Base-by-base conservation (phyloP, 2,888 invertebrate species). In the Chaetoderma sp. region DNA sequence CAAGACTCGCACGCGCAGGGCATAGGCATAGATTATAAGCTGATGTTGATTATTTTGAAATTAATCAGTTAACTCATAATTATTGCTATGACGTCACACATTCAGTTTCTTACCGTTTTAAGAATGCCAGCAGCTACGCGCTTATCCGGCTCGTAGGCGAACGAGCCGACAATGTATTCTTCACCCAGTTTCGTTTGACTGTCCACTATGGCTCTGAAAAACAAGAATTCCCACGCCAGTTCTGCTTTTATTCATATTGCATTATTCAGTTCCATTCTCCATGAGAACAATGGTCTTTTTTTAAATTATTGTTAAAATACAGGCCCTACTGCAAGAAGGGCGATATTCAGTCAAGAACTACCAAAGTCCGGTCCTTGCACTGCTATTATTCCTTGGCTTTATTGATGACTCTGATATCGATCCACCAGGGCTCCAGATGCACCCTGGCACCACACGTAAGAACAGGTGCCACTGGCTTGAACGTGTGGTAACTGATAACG, bases 61-160 rank as follows among this genome's bases (percentile, higher is more conserved):
- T n/a, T n/a, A n/a, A n/a, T n/a, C n/a, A n/a, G n/a, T n/a, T n/a
- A n/a, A n/a, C n/a, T n/a, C n/a, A n/a, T n/a, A n/a, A n/a, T n/a
- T n/a, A n/a, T n/a, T n/a, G n/a, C n/a, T n/a, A n/a, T n/a, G n/a
- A n/a, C n/a, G n/a, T n/a, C n/a, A n/a, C n/a, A n/a, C 39, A 47
- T 47, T 47, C 21, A 18, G 18, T 47, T 16, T 10, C n/a, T n/a
- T 71, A 84, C 85, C 16, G 84, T 85, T 25, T 74, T 64, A 13
- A 84, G 76, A 39, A 85, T 77, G 6, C 68, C 61, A 45, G 81
- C 50, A 27, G 86, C 86, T 57, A 71, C 71, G 42, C 71, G 62
- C 73, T 86, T 86, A 69, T 86, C 84, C 42, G 74, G 70, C 55
- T 84, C 84, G 76, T 78, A 86, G 13, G 82, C 81, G 71, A 86